Base-by-base conservation (phyloP, 2,888 invertebrate species). In the Acronicta aceris region DNA sequence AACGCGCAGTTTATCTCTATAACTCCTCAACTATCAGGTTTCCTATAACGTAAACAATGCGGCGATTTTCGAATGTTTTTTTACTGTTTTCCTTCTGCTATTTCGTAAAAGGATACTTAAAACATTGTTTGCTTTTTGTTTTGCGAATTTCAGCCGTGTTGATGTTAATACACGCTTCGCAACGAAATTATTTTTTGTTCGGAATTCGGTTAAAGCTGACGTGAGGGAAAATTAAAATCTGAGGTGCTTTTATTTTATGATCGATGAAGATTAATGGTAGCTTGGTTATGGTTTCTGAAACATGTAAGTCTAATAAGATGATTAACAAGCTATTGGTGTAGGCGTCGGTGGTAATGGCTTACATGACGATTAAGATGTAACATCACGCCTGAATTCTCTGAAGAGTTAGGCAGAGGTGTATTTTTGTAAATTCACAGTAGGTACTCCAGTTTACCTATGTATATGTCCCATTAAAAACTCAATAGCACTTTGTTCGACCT, bases 71-170 rank as follows among this genome's bases (percentile, higher is more conserved):
- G 56, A 58, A 56, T 60, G 41, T 45, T 65, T 63, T 64, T 63
- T 56, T 46, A 21, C 42, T 56, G 41, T 56, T 75, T 66, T 52
- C 51, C 49, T 48, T 59, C 41, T 30, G 33, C 25, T 58, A 43
- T 65, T 58, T 65, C 51, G 45, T 45, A 64, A 66, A 73, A 59
- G 50, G 38, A 58, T 66, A 61, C 61, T 59, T 51, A 51, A 54
- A 62, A 63, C 55, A 58, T 50, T 61, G 49, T 64, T 69, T 69
- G 42, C 43, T 58, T 71, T 70, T 64, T 58, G 54, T 61, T 21
- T 70, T 58, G 40, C 43, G 15, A 68, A 45, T 16, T 58, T 68
- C 27, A 13, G 46, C n/a, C 10, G 36, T 33, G 51, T 51, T 51
- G n/a, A 33, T 33, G 12, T 33, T 30, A 30, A 36, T 48, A 41